Evolutionary conservation across 2,888 invertebrate genomes (phyloP), one percentile per base, ranked within the genome.

Genomic region (Bombylius major): DNA sequence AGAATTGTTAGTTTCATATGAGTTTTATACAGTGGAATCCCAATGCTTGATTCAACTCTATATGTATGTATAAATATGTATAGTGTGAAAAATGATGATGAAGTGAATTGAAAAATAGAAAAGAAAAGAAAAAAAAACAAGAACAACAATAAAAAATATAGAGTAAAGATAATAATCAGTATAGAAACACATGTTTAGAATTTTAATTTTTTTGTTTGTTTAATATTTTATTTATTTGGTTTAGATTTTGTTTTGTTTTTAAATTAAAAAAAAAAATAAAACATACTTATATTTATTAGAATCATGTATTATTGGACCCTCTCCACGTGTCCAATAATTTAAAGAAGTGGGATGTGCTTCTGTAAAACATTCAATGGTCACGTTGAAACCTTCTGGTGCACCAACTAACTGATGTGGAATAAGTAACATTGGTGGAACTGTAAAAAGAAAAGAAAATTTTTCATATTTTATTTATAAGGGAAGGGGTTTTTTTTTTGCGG

Each of bases 281-380:
- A 36, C 11, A 4, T 23, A 83, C 67, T 81, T 86, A 73, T 90
- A 91, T 73, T 92, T 92, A 59, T 77, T 76, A 58, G 85, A 87
- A 68, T 90, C 89, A 70, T 89, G 89, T 65, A 92, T 89, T 86
- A 92, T 92, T 67, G 87, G 84, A 32, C 88, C 88, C 68, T 89
- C 89, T 70, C 89, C 89, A 59, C 88, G 77, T 12, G 89, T 89
- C 92, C 91, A 92, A 73, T 89, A 91, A 75, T 91, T 91, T 58
- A 93, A 78, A 23, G 93, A 92, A 46, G 87, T 87, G 9, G 93
- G 93, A 75, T 90, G 89, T n/a, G 93, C 92, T 75, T 93, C 93
- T 7, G 91, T 89, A 72, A 87, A 86, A 70, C 93, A 93, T 76
- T 92, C 91, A 62, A 93, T 77, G 44, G 88, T 89, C 11, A 91